A percentile compares a stretch with the other conserved stretches of the same genome.
Conservation (phyloP, 2,797 vertebrate species). For the Sternarchorhynchus goeldii region DNA sequence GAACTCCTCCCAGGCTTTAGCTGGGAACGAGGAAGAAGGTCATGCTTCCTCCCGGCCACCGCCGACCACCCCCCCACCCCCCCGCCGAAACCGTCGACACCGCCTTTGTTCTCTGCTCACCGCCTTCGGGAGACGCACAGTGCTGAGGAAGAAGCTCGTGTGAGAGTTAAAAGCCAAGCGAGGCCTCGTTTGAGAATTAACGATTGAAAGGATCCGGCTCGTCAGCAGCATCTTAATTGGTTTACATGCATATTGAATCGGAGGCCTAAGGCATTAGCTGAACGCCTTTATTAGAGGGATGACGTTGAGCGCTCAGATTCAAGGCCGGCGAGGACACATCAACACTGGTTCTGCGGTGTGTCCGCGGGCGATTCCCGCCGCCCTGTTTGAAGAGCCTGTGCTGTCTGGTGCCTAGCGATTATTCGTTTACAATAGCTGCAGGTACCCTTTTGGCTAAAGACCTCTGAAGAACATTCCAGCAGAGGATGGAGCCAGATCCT, state of each 20-base stretch:
- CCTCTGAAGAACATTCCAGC: constrained; percentile 28
- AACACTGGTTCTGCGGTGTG: constrained; percentile 17
- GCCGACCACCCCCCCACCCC: too few relatives aligned
- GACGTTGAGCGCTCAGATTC: constrained; percentile 36
- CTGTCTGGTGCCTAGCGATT: constrained; percentile 22
- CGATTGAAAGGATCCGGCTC: constrained; percentile 35
- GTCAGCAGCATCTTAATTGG: constrained; percentile 48
- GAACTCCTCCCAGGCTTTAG: constrained; percentile 7
- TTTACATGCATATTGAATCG: constrained; percentile 50
- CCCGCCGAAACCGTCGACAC: too few relatives aligned
- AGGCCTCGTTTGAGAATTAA: constrained; percentile 39
- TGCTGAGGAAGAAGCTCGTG: constrained; percentile 11
- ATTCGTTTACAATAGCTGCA: constrained; percentile 30
- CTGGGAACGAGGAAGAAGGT: constrained; percentile 21
- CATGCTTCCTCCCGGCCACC: background rate
- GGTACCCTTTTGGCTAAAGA: constrained; percentile 25
- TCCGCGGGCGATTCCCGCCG: constrained; percentile 37
- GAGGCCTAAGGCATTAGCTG: constrained; percentile 41
- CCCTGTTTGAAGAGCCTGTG: constrained; percentile 15
- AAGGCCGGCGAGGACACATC: constrained; percentile 32
- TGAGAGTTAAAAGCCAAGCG: constrained; percentile 8
- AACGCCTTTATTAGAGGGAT: constrained; percentile 49
- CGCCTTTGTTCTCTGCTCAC: background rate
- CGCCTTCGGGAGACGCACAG: constrained; percentile 23
- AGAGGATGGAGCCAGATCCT: background rate